phyloP scores from a whole-genome alignment of 2,113 vertebrate genomes.

The Panthera leo region DNA sequence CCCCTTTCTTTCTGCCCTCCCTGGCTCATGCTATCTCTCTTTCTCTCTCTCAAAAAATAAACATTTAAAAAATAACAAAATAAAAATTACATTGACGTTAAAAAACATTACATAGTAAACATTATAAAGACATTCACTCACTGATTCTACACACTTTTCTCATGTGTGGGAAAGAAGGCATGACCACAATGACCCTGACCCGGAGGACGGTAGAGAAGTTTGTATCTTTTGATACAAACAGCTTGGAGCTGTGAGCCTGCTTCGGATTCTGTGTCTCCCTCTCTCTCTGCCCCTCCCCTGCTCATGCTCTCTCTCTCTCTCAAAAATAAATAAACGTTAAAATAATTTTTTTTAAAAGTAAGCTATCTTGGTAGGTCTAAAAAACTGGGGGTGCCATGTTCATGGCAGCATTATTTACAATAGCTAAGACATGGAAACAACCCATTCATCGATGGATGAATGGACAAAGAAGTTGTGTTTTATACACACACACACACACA shows the following conservation, averaged over 20 bases:
- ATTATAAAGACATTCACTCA: neutral
- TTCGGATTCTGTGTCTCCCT: no score
- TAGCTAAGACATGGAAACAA: neutral
- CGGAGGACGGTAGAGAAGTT: neutral
- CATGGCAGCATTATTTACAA: neutral
- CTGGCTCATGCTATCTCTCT: no score
- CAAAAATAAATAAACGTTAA: no score
- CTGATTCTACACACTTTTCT: neutral
- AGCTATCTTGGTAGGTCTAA: neutral
- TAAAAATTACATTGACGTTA: neutral
- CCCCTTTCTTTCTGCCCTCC: no score
- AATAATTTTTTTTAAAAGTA: no score
- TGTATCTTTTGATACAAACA: no score
- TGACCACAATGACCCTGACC: neutral
- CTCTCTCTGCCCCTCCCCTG: no score
- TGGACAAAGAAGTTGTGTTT: neutral
- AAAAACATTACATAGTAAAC: neutral
- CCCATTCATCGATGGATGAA: neutral
- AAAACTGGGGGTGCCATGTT: neutral
- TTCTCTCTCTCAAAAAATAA: no score
- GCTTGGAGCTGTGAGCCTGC: no score
- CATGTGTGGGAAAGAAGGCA: neutral
- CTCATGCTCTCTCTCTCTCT: no score
- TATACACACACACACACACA: neutral
- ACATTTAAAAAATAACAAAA: no score